Conservation (phyloP, 2,113 vertebrate species). For the Apeltes quadracus region DNA sequence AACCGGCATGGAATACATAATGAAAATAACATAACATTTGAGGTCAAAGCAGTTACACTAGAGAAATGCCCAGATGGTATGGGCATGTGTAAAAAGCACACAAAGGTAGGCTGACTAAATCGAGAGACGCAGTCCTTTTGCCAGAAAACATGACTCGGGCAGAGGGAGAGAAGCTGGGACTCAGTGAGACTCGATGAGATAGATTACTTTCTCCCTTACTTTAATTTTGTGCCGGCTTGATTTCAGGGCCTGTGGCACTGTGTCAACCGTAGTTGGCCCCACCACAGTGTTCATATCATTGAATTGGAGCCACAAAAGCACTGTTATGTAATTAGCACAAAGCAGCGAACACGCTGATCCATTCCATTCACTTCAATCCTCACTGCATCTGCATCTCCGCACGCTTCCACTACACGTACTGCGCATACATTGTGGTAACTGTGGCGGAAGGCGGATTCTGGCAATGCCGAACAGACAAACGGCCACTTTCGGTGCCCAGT, state of each 20-base stretch:
- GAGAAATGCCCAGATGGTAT: conserved; percentile 42
- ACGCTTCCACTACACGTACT: conserved; percentile 15
- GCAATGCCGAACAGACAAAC: conserved; percentile 29
- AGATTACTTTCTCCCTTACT: conserved; percentile 39
- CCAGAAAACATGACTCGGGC: conserved; percentile 26
- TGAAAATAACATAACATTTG: conserved; percentile 59
- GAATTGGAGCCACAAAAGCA: conserved; percentile 45
- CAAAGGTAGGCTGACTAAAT: conserved; percentile 35
- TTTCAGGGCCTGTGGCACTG: conserved; percentile 44
- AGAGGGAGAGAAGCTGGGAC: conserved; percentile 38
- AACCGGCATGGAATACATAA: conserved; percentile 64
- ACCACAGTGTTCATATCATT: conserved; percentile 45
- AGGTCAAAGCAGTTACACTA: conserved; percentile 39
- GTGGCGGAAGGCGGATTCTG: conserved; percentile 1
- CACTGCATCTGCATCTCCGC: conserved; percentile 32
- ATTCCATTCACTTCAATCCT: conserved; percentile 28
- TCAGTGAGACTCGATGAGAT: conserved; percentile 36
- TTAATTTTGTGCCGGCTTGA: conserved; percentile 47
- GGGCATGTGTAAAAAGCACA: conserved; percentile 44
- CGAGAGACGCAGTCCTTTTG: conserved; percentile 20
- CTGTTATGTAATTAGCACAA: conserved; percentile 59
- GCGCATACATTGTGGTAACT: conserved; percentile 28
- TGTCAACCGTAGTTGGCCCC: conserved; percentile 45
- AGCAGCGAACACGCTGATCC: conserved; percentile 41
- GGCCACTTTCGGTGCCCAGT: conserved; percentile 4